These are phyloP conservation scores for Herpailurus yagouaroundi DNA, from an alignment of 2,113 vertebrate species.

Conservation along the genomic window DNA sequence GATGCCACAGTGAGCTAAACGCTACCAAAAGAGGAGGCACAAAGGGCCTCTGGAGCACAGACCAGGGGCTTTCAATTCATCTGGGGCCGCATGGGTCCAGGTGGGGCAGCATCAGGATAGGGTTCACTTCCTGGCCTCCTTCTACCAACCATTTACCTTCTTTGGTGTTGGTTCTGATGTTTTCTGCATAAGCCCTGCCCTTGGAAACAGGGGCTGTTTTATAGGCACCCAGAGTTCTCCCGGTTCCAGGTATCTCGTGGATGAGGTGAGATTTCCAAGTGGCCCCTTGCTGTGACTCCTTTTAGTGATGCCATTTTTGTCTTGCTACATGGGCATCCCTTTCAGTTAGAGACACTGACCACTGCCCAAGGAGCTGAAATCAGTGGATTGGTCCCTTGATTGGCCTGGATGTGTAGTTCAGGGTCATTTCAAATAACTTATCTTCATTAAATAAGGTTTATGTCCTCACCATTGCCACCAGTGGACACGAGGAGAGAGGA, in stretches of 20 bases:
- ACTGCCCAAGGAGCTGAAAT: not conserved
- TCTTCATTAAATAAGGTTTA: conserved; percentile 12
- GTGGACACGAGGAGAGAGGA: not conserved
- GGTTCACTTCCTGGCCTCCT: not conserved
- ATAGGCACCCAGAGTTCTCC: not conserved
- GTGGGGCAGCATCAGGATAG: not conserved
- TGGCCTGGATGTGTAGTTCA: not conserved
- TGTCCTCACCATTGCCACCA: not conserved
- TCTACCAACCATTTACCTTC: not conserved
- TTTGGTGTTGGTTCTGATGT: not conserved
- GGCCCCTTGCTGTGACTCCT: not conserved
- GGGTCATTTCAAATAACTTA: not conserved
- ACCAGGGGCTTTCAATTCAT: not conserved
- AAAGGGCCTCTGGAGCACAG: not conserved
- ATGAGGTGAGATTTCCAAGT: not conserved
- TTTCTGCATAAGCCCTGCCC: not conserved
- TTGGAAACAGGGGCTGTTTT: not conserved
- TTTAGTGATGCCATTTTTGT: not conserved
- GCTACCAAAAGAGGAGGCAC: not conserved
- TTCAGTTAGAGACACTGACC: not conserved
- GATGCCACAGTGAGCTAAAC: not conserved
- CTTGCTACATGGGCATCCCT: not conserved
- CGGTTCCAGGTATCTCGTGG: not conserved
- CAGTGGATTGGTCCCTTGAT: not conserved
- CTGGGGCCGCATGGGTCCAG: not conserved